A percentile compares a stretch with the other conserved stretches of the same genome.
phyloP scores from a whole-genome alignment of 1,140 invertebrate genomes.

The Pogonomyrmex barbatus region DNA sequence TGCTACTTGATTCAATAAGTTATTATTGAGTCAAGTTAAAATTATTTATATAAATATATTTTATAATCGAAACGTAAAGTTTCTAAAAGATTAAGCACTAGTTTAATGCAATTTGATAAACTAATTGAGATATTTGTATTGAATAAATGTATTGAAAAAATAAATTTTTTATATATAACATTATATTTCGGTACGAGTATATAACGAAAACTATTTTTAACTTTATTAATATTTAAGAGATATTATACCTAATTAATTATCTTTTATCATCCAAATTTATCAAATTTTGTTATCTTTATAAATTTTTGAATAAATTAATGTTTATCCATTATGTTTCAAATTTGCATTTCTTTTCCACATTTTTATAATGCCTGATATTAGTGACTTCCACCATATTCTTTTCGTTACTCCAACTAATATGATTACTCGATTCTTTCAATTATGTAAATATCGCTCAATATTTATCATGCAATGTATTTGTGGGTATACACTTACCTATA shows the following conservation, averaged over 20 bases:
- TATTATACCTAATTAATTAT: neutral
- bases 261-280: neutral
- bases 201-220: neutral
- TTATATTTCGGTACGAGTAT: too few relatives aligned
- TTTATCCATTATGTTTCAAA: too few relatives aligned
- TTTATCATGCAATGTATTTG: constrained; percentile 1
- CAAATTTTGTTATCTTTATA: neutral
- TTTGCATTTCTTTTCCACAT: neutral
- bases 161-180: too few relatives aligned
- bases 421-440: neutral
- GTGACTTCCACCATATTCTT: neutral
- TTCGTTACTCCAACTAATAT: neutral
- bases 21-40: too few relatives aligned
- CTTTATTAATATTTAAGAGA: neutral
- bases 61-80: too few relatives aligned
- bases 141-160: too few relatives aligned
- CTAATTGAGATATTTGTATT: too few relatives aligned
- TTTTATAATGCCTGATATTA: neutral
- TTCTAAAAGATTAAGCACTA: too few relatives aligned
- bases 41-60: too few relatives aligned
- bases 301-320: too few relatives aligned
- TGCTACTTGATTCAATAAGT: too few relatives aligned
- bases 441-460: constrained; percentile 8
- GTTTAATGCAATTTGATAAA: too few relatives aligned
- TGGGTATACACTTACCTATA: constrained; percentile 7